Percentiles rank a stretch among this genome's conserved stretches.
Conservation (phyloP, 2,113 vertebrate species). For the Merops nubicus region DNA sequence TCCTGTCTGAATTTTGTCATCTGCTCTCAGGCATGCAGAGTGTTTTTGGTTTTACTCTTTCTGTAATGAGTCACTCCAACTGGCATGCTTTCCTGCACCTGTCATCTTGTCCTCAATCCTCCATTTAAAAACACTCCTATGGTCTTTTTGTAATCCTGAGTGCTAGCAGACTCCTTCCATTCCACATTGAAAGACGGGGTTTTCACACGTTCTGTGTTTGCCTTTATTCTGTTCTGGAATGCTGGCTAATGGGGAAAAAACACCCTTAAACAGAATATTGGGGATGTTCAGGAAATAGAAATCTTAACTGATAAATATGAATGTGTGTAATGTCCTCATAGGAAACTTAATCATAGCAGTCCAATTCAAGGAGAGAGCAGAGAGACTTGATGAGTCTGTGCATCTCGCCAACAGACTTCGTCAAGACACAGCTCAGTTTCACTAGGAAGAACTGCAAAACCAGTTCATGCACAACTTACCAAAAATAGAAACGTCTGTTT, state of each 20-base stretch:
- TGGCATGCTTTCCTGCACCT: not conserved
- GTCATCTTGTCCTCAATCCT: not conserved
- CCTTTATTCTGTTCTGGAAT: not conserved
- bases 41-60: not conserved
- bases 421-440: not conserved
- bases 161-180: not conserved
- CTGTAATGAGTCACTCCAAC: not conserved
- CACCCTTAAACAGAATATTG: not conserved
- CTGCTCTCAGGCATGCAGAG: not conserved
- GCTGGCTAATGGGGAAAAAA: not conserved
- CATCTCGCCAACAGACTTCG: not conserved
- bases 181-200: not conserved
- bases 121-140: not conserved
- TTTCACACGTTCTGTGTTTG: not conserved
- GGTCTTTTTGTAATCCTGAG: not conserved
- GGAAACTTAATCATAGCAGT: not conserved
- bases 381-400: rapidly evolving
- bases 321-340: not conserved
- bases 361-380: not conserved
- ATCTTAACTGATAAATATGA: not conserved
- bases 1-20: not conserved
- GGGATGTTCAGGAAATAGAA: not conserved
- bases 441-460: not conserved
- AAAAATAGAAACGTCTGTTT: not conserved
- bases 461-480: not conserved